Base-by-base conservation (phyloP, 2,888 invertebrate genomes). In the Coelopa pilipes region DNA sequence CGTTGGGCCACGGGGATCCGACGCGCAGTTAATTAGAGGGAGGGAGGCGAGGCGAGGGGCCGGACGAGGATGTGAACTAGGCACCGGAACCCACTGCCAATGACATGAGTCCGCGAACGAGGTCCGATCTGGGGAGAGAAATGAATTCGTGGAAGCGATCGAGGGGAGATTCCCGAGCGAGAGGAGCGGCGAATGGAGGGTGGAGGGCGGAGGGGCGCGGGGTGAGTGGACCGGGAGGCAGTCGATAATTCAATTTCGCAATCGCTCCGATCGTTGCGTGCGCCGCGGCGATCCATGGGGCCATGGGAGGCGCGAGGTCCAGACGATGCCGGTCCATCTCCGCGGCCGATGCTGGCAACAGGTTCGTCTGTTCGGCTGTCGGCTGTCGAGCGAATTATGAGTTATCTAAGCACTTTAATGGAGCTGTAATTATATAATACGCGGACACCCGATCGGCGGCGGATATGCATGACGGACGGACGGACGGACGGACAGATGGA, bases 361-460 rank as follows among this genome's bases (percentile, higher is more conserved):
- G 15, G 62, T 62, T 62, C n/a, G n/a, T n/a, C n/a, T n/a, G n/a
- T n/a, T 24, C 62, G 34, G 15, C 17, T 24, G n/a, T n/a, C n/a
- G n/a, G 24, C 15, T 62, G 62, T 24, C 62, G 1, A 24, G 34
- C 62, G 34, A 62, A 62, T 62, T 62, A 62, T 62, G 62, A 62
- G 34, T 62, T 34, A 62, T 62, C 62, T 24, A 62, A n/a, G 62
- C 62, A 62, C 34, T 34, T 34, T 62, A 62, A 62, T 62, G 62
- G 34, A 62, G n/a, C 24, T 10, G 62, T 62, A 62, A 62, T 62
- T 62, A 62, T 62, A 34, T 34, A 62, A 53, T 53, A n/a, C 53
- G 10, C n/a, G 10, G 53, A 15, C 34, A n/a, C n/a, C n/a, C n/a
- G n/a, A 11, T 62, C 34, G 13, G n/a, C 34, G n/a, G 34, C 62